These are phyloP conservation scores for Chiroxiphia lanceolata DNA, from an alignment of 2,797 vertebrate species.

Conservation along the genomic window DNA sequence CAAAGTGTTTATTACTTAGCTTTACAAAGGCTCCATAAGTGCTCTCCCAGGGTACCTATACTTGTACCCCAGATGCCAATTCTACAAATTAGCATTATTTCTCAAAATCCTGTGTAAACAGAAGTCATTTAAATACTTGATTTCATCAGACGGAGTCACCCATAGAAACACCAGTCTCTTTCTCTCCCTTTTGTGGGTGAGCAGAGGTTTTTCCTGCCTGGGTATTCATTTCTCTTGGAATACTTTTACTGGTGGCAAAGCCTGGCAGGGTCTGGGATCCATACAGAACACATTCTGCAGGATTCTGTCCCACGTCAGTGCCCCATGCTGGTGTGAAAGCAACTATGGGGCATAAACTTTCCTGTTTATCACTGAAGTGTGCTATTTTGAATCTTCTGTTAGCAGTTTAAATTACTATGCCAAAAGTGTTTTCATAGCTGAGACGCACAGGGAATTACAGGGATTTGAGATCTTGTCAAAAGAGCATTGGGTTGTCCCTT, in stretches of 20 bases:
- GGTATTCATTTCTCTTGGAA: constrained; percentile 54
- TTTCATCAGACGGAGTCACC: constrained; percentile 40
- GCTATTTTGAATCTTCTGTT: neutral
- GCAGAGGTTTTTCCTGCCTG: constrained; percentile 53
- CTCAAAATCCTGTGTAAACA: constrained; percentile 71
- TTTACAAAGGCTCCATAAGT: constrained; percentile 72
- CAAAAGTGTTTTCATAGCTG: neutral
- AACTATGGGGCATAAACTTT: neutral
- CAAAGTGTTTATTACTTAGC: constrained; percentile 80
- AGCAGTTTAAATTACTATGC: neutral
- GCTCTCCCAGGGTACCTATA: constrained; percentile 67
- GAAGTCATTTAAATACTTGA: constrained; percentile 67
- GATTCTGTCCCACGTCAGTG: neutral
- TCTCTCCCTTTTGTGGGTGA: constrained; percentile 40
- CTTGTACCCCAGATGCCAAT: constrained; percentile 61
- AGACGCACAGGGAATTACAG: neutral
- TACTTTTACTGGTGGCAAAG: neutral
- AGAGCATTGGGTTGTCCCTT: neutral
- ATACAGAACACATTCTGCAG: neutral
- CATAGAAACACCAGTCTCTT: constrained; percentile 34
- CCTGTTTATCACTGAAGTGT: neutral
- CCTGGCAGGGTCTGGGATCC: neutral
- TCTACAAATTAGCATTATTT: constrained; percentile 73
- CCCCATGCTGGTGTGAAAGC: neutral
- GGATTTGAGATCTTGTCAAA: neutral